Conservation (phyloP, 2,888 invertebrate genomes). For the Seira musarum region DNA sequence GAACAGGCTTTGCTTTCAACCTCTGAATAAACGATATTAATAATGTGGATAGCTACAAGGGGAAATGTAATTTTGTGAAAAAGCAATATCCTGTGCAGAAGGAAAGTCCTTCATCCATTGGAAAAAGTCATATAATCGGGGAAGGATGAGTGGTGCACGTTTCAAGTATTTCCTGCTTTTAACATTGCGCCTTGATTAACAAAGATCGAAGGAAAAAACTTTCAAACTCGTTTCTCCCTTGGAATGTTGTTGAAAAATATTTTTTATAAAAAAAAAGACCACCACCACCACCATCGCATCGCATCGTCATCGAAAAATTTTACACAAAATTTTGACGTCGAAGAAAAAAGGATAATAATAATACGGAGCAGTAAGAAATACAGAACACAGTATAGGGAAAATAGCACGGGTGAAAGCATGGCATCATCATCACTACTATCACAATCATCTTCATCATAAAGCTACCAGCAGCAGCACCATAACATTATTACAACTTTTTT, state of each 20-base stretch:
- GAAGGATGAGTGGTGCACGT: slow-evolving; percentile 1
- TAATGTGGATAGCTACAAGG: background rate
- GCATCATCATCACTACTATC: background rate
- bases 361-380: background rate
- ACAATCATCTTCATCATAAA: no score
- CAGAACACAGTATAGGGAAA: background rate
- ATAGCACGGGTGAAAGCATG: background rate
- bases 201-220: background rate
- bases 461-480: background rate
- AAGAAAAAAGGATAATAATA: background rate
- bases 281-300: background rate
- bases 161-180: slow-evolving; percentile 5
- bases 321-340: slow-evolving; percentile 1
- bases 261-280: no score
- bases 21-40: background rate
- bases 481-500: slow-evolving; percentile 4
- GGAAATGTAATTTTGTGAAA: slow-evolving; percentile 2
- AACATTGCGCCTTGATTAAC: background rate
- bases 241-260: background rate
- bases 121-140: background rate
- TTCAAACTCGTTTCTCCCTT: background rate
- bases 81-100: slow-evolving; percentile 2
- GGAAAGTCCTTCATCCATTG: background rate
- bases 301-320: background rate
- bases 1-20: background rate